Evolutionary conservation across 2,797 vertebrate species (phyloP), one percentile per base, ranked within the genome.

Genomic region (Pelochelys cantorii): DNA sequence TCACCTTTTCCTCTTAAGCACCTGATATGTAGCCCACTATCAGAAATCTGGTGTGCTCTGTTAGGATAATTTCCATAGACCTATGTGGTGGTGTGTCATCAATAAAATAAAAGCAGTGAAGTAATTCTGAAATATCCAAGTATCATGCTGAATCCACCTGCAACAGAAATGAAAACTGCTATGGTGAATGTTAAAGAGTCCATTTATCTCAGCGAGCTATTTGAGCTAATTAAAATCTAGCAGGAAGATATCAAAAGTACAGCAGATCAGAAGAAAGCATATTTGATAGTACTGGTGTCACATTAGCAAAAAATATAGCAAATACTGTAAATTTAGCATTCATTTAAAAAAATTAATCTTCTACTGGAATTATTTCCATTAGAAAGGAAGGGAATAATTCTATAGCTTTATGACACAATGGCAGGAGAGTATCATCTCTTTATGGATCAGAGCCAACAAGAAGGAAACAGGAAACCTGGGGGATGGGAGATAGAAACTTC

Each of bases 371-470:
- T 52, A 52, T 77, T 48, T 77, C 37, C 13, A 77, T 2, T 0
- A 27, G 54, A 59, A 20, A 15, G 88, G 56, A 80, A 79, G 85
- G 74, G 91, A 18, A 8, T 37, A 84, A 5, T 75, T 74, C 89
- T 37, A 2, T 2, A 42, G 78, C 74, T 89, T 20, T 1, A 79
- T 13, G 59, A 57, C 11, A 0, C 68, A 5, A 15, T 71, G 34
- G 83, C 77, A n/a, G 55, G 4, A 84, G 11, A 88, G 92, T 95
- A 89, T 88, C 96, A 27, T 91, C 84, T 93, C 87, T 71, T 86
- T 62, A 79, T 95, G 96, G 92, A 95, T 78, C 57, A 75, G 23
- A 2, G 92, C 89, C 96, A 95, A 86, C 29, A 88, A 56, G 87
- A 62, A 88, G 94, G 92, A 88, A 93, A 84, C 7, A n/a, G 94